Base-by-base conservation (phyloP, 2,113 vertebrate genomes). In the Apteryx owenii region DNA sequence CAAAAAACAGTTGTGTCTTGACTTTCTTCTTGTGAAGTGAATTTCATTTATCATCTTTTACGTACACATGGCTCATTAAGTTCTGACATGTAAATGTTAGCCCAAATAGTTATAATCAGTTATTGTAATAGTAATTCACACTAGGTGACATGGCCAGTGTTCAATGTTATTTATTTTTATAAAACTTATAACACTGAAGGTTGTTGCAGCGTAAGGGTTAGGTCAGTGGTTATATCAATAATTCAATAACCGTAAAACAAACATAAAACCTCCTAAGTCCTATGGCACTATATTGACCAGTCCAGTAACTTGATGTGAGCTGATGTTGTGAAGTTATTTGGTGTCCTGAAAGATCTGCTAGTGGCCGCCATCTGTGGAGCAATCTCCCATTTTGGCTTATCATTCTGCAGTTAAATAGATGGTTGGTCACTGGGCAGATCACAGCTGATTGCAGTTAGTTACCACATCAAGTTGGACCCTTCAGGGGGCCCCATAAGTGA, bases 251-350 rank as follows among this genome's bases (percentile, higher is more conserved):
- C 14, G 50, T 56, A 70, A 66, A 61, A 50, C 42, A 84, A 54
- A 69, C 71, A 23, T 31, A 85, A 92, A 81, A 48, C 15, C 4
- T 42, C 17, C 33, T 23, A 65, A 69, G 7, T 54, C 53, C 17
- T 68, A n/a, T 11, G 28, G 23, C 7, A 26, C 15, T 77, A 50
- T 73, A 54, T 16, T 54, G 14, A 2, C 12, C 1, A 2, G 3
- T 51, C 44, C 4, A 2, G 12, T 64, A 81, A 70, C 12, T 17
- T 65, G 20, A 60, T 44, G 20, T 25, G 17, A 84, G 3, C 4
- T 0, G 0, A 2, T 60, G 29, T 28, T 84, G 38, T 26, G 25
- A 12, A 81, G 12, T 8, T 92, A 29, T 69, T 84, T 4, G 9
- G 1, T 36, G 33, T 60, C 26, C 19, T 80, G 46, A 85, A 72